A percentile compares a stretch with the other conserved stretches of the same genome.
phyloP scores from a whole-genome alignment of 2,113 vertebrate genomes.

The Myiopsitta monachus region DNA sequence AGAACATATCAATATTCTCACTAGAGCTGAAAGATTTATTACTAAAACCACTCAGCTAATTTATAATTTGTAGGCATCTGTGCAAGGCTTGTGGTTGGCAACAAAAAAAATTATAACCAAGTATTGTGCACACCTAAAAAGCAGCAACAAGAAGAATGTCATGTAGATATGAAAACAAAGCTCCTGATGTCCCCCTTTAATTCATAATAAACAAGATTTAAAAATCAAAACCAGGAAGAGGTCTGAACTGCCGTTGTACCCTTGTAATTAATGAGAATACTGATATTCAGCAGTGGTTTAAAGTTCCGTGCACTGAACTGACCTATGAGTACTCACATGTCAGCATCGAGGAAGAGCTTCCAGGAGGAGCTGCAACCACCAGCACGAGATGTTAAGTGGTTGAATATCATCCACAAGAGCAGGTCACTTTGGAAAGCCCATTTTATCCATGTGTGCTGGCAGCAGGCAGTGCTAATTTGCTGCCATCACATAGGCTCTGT shows the following conservation, averaged over 20 bases:
- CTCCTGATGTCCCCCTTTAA: neutral
- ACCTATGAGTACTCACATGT: neutral
- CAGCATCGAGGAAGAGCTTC: neutral
- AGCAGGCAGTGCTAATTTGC: neutral
- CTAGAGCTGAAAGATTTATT: neutral
- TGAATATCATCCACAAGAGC: neutral
- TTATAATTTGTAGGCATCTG: neutral
- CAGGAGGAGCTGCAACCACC: neutral
- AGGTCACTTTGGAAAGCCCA: fast-evolving
- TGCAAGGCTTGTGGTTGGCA: neutral
- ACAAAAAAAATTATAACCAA: neutral
- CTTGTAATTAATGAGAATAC: neutral
- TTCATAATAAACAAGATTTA: neutral
- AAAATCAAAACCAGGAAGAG: neutral
- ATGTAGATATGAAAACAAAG: neutral
- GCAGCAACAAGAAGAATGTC: neutral
- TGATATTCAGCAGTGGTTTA: neutral
- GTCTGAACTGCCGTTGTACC: neutral
- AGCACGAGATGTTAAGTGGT: neutral
- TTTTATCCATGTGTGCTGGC: neutral
- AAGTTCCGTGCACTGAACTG: neutral
- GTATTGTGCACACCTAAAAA: neutral
- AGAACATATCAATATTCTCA: neutral
- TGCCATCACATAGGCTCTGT: fast-evolving
- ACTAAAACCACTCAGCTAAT: neutral